phyloP scores from a whole-genome alignment of 2,888 invertebrate species.

The Rhagophthalmus giganteus region DNA sequence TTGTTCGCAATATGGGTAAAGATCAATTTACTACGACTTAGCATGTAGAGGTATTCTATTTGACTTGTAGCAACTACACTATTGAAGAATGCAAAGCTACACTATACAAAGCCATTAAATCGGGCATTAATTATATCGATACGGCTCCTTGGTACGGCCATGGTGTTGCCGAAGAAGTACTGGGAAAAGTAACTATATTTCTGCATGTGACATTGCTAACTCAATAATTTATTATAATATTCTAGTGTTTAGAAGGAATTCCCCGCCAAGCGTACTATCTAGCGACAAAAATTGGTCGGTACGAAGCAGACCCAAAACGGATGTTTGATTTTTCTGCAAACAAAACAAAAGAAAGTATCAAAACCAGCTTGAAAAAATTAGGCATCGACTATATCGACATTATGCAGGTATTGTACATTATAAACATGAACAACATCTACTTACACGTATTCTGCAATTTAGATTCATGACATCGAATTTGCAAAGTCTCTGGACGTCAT shows the following conservation, averaged over 20 bases:
- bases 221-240: no score
- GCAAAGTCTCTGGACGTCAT: conserved; percentile 74
- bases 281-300: conserved; percentile 91
- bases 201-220: no score
- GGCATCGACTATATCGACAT: conserved; percentile 84
- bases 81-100: conserved; percentile 58
- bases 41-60: neutral
- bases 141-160: conserved; percentile 93
- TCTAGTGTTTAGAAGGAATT: conserved; percentile 56
- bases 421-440: no score
- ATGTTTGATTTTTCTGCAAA: conserved; percentile 88
- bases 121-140: conserved; percentile 89
- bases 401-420: conserved; percentile 85
- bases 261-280: conserved; percentile 84
- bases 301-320: conserved; percentile 66
- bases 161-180: conserved; percentile 77
- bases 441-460: no score
- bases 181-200: conserved; percentile 74
- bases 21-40: no score
- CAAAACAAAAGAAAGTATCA: conserved; percentile 74
- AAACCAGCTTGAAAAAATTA: conserved; percentile 72
- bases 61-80: neutral
- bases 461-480: conserved; percentile 95
- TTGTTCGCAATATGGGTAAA: conserved; percentile 73
- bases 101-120: conserved; percentile 70